These are phyloP conservation scores for Apteryx owenii DNA, from an alignment of 2,113 vertebrate species.

Conservation along the genomic window DNA sequence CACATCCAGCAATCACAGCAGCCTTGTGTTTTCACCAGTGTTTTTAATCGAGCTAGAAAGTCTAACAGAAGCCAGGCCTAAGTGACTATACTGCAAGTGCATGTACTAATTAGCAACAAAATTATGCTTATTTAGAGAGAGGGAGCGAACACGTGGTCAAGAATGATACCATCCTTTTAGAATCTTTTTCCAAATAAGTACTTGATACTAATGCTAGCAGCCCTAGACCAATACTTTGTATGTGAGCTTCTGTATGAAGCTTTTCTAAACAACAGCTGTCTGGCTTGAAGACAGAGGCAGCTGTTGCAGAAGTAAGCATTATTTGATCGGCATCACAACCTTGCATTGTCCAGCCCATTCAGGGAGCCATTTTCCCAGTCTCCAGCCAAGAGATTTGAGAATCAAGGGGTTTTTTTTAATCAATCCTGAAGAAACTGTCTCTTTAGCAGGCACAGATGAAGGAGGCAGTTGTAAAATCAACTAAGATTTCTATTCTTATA, in stretches of 20 bases:
- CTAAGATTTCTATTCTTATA: not conserved
- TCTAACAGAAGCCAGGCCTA: not conserved
- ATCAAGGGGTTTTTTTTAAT: not conserved
- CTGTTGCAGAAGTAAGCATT: not conserved
- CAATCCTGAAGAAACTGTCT: accelerated
- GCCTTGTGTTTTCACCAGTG: not conserved
- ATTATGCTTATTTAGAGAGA: not conserved
- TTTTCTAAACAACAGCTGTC: not conserved
- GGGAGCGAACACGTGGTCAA: not conserved
- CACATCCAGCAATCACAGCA: not conserved
- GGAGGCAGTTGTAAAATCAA: not conserved
- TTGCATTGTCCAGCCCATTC: not conserved
- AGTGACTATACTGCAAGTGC: not conserved
- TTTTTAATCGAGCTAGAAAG: not conserved
- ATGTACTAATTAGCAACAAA: not conserved
- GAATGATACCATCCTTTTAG: not conserved
- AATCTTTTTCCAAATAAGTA: not conserved
- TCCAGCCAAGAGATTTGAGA: not conserved
- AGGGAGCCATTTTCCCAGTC: not conserved
- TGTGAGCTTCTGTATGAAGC: not conserved
- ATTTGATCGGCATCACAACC: not conserved
- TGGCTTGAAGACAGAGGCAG: not conserved
- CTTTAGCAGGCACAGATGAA: not conserved
- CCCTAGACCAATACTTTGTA: not conserved
- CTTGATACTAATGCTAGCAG: not conserved